phyloP scores from a whole-genome alignment of 30 jellyfish, hydroid and myxozoan genomes.

The Pelagia noctiluca region DNA sequence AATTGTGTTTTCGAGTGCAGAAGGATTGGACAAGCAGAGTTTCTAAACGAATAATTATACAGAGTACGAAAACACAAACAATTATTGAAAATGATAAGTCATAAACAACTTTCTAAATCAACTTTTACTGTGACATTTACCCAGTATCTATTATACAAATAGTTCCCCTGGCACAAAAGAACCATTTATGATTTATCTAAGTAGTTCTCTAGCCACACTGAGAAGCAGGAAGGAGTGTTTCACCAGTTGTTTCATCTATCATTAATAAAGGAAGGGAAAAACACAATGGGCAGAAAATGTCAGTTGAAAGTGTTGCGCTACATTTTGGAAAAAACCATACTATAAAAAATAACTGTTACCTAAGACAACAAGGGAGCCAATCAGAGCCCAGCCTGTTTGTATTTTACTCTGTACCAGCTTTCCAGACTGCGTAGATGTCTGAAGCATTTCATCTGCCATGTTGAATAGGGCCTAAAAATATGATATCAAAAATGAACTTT shows the following conservation, averaged over 20 bases:
- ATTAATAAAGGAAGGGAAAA: background rate
- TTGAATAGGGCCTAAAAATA: conserved; percentile 83
- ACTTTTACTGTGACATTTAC: no score
- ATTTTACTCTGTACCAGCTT: conserved; percentile 66
- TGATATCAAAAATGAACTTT: no score
- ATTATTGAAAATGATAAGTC: no score
- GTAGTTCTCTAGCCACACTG: no score
- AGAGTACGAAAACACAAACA: no score
- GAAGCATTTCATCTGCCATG: conserved; percentile 81
- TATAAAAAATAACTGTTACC: conserved; percentile 54
- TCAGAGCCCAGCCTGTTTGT: conserved; percentile 95
- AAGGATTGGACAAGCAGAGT: no score
- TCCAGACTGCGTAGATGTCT: conserved; percentile 71
- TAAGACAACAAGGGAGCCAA: conserved; percentile 89
- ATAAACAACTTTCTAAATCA: no score
- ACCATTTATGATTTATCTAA: no score
- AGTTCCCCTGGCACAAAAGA: no score
- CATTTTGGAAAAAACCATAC: conserved; percentile 9
- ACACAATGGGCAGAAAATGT: background rate
- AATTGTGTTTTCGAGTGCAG: no score
- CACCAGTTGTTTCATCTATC: background rate
- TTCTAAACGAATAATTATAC: no score
- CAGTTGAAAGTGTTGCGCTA: background rate
- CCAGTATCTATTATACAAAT: no score
- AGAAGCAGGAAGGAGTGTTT: background rate